Evolutionary conservation across 35 echinoderm and acorn worm species (phyloP).

Genomic region (Strongylocentrotus purpuratus): DNA sequence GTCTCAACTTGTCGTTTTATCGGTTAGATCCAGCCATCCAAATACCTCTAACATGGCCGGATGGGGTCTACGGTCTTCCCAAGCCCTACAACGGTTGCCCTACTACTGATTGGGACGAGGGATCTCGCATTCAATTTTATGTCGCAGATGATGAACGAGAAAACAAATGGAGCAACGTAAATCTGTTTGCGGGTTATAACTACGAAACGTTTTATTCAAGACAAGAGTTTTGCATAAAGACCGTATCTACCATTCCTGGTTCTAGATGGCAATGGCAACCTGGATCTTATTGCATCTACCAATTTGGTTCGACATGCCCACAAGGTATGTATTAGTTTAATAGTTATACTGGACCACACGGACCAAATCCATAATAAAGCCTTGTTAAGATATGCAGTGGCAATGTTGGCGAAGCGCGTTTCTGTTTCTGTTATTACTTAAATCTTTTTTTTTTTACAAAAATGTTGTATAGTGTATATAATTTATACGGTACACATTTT

Average conservation of each 20-base stretch:
- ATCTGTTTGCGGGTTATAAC: not conserved
- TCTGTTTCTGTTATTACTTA: too few species aligned
- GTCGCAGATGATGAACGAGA: not conserved
- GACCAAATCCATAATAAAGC: too few species aligned
- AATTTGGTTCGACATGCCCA: not conserved
- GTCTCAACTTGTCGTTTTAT: too few species aligned
- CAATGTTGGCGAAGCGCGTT: too few species aligned
- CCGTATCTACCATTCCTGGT: not conserved
- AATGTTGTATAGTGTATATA: too few species aligned
- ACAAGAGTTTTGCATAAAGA: not conserved
- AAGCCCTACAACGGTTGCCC: not conserved
- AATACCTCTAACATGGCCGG: not conserved
- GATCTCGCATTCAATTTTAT: not conserved
- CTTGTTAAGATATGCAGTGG: too few species aligned
- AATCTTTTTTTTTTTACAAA: too few species aligned
- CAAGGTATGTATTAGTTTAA: not conserved
- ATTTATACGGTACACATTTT: too few species aligned
- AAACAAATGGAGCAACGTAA: not conserved
- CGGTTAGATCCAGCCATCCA: not conserved
- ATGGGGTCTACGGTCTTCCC: not conserved
- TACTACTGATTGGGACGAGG: not conserved
- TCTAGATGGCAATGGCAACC: not conserved
- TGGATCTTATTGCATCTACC: not conserved
- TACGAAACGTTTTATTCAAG: not conserved
- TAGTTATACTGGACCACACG: too few species aligned